Evolutionary conservation across 2,797 vertebrate genomes (phyloP).

Genomic region (Nothura maculosa): DNA sequence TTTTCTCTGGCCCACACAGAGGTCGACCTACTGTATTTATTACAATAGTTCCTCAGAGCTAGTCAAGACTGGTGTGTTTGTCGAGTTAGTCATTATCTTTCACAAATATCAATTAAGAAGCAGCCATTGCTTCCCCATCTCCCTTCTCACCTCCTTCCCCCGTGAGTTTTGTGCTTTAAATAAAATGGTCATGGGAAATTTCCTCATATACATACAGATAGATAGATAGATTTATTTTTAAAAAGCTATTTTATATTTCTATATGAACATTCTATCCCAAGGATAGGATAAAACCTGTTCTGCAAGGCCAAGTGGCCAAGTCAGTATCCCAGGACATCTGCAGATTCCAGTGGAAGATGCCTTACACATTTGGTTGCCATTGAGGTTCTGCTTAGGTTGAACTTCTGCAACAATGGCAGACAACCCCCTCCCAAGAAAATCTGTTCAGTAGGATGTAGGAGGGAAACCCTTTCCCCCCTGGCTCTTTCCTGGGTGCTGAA

Average conservation of each 20-base stretch:
- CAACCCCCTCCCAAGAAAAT: neutral
- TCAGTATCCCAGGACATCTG: too few relatives aligned
- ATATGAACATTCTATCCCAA: neutral
- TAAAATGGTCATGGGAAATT: neutral
- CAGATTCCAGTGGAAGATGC: neutral
- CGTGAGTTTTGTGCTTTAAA: neutral
- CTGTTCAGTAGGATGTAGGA: neutral
- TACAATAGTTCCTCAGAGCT: neutral
- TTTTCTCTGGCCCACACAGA: constrained; percentile 22
- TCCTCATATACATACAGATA: neutral
- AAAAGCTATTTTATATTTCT: neutral
- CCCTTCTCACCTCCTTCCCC: neutral
- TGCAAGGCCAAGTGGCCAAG: accelerated
- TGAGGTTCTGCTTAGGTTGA: accelerated
- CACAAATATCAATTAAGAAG: neutral
- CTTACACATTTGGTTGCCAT: accelerated
- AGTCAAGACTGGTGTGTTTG: neutral
- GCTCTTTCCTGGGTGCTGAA: accelerated
- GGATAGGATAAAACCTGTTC: too few relatives aligned
- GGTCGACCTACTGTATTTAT: neutral
- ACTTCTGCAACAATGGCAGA: accelerated
- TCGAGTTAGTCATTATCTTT: neutral
- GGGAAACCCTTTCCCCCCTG: neutral
- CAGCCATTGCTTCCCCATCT: accelerated
- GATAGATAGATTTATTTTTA: neutral